Base-by-base conservation (phyloP, 2,888 invertebrate genomes). In the Diadegma fenestrale region DNA sequence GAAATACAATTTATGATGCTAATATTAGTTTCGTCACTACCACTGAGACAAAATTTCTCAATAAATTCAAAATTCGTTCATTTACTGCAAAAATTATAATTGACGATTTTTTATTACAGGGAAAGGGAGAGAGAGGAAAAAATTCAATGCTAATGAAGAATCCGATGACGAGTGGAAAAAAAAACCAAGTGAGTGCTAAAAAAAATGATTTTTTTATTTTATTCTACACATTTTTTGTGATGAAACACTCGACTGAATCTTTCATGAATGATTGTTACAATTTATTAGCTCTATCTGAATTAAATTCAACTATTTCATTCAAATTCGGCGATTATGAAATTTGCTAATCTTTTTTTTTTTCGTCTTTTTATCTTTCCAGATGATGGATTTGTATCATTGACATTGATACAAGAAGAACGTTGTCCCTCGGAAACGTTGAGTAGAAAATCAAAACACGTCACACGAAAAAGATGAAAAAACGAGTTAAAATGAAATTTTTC, bases 211-310 rank as follows among this genome's bases (percentile, higher is more conserved):
- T 19, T 41, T 41, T 61, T 43, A 14, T 19, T 68, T 22, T 14
- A n/a, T 54, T 14, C 12, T 54, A n/a, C 0, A 37, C 17, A 72
- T 69, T 10, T 54, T 75, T 82, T 73, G 68, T 86, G 88, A 88
- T 88, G 87, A 87, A 88, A 85, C 77, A 45, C 63, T 37, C 54
- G 45, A 86, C 90, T 90, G 90, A 90, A 90, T 90, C 88, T 85
- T 85, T 78, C 89, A 84, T 93, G 93, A 92, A 90, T 92, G 89
- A 86, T 82, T 72, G 77, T 77, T 43, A 63, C 6, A 68, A 66
- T 48, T 76, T 89, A 92, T 92, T 93, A 93, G 92, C 92, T 93
- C 92, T 92, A 93, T 90, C 92, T 92, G 92, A 92, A 76, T 71
- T 0, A 33, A 61, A 19, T 80, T 17, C 48, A 1, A 37, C 37